phyloP scores from a whole-genome alignment of 1,140 invertebrate species.

The Tigriopus japonicus region DNA sequence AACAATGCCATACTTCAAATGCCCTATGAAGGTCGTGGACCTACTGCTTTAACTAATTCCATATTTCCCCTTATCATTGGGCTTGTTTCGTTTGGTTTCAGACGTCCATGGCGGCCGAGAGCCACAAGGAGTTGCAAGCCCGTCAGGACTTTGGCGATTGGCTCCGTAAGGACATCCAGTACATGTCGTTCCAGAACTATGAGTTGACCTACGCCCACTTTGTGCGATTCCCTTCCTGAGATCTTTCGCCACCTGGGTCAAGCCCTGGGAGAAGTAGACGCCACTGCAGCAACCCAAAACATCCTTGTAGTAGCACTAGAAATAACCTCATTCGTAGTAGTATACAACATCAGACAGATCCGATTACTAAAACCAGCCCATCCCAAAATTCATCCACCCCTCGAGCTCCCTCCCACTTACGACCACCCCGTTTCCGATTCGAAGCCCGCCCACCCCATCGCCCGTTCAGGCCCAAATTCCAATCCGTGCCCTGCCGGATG shows the following conservation, averaged over 20 bases:
- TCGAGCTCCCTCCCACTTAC: not conserved
- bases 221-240: conserved; percentile 11
- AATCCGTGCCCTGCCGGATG: not conserved
- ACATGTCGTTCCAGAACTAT: conserved; percentile 5
- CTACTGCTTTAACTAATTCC: too few relatives aligned
- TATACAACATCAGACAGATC: not conserved
- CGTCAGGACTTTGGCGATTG: not conserved
- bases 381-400: not conserved
- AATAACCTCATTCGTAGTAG: not conserved
- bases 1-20: not conserved
- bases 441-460: not conserved
- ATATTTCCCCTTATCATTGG: not conserved
- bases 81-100: not conserved
- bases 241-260: conserved; percentile 11
- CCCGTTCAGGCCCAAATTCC: not conserved
- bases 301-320: too few relatives aligned
- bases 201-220: conserved; percentile 13
- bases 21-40: too few relatives aligned
- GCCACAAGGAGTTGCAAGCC: conserved; percentile 2
- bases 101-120: conserved; percentile 4
- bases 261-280: conserved; percentile 9
- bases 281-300: too few relatives aligned
- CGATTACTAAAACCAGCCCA: not conserved
- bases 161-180: conserved; percentile 7
- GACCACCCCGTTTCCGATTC: not conserved